Evolutionary conservation across 2,797 vertebrate genomes (phyloP).

Genomic region (Merluccius polli): DNA sequence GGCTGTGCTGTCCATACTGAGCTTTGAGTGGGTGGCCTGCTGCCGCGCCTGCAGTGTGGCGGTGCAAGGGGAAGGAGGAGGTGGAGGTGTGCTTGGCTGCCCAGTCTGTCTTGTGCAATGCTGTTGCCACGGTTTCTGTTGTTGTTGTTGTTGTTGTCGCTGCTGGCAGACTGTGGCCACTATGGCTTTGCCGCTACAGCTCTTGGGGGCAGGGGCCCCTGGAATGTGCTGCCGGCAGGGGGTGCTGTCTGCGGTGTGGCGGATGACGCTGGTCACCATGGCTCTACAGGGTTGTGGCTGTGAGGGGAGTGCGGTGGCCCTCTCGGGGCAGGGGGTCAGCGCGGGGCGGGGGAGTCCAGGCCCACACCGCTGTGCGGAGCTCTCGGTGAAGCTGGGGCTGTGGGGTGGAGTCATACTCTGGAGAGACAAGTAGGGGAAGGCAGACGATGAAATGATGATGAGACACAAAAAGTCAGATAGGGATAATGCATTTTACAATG

Average conservation of each 20-base stretch:
- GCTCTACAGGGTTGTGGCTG: conserved; percentile 74
- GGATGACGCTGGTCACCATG: conserved; percentile 87
- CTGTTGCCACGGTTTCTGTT: conserved; percentile 35
- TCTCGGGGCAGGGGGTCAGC: conserved; percentile 40
- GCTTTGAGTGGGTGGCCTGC: conserved; percentile 35
- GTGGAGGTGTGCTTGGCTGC: conserved; percentile 42
- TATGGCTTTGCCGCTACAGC: conserved; percentile 47
- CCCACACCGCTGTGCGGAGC: conserved; percentile 40
- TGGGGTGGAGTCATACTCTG: conserved; percentile 98
- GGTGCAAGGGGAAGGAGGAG: conserved; percentile 36
- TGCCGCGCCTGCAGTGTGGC: conserved; percentile 35
- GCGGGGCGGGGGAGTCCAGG: conserved; percentile 41
- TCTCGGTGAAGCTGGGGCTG: conserved; percentile 88
- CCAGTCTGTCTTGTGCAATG: conserved; percentile 45
- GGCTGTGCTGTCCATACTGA: conserved; percentile 47
- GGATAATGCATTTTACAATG: background rate
- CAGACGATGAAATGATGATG: background rate
- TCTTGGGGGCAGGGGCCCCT: conserved; percentile 45
- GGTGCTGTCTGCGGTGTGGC: conserved; percentile 82
- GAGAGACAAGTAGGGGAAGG: conserved; percentile 23
- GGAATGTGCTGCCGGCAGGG: conserved; percentile 72
- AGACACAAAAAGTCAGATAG: background rate
- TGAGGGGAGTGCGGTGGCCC: conserved; percentile 43
- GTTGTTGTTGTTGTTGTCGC: conserved; percentile 30
- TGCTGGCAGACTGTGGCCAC: conserved; percentile 31